Conservation (phyloP, 2,888 invertebrate genomes). For the Pecten maximus region DNA sequence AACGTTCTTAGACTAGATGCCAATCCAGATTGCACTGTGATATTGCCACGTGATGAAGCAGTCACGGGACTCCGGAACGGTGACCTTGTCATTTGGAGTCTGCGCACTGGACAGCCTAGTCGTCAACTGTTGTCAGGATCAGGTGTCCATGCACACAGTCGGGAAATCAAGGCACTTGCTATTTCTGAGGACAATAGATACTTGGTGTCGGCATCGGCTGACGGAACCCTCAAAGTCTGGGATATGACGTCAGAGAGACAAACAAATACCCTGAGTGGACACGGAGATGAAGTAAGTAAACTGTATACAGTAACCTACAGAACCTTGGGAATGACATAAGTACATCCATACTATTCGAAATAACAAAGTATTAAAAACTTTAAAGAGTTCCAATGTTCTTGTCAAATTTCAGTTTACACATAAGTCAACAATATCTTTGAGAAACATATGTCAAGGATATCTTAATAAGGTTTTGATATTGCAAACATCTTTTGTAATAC, state of each 20-base stretch:
- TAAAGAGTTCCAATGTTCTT: no score
- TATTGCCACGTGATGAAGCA: constrained; percentile 81
- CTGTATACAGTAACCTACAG: no score
- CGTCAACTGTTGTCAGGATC: constrained; percentile 77
- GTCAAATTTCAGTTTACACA: no score
- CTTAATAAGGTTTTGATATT: no score
- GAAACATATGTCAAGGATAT: no score
- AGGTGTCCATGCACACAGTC: constrained; percentile 77
- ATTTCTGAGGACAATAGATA: constrained; percentile 79
- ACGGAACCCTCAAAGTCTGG: constrained; percentile 81
- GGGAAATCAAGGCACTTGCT: constrained; percentile 80
- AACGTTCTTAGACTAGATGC: constrained; percentile 80
- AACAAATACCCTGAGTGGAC: constrained; percentile 78
- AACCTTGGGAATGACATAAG: no score
- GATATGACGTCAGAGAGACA: constrained; percentile 80
- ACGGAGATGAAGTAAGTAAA: constrained; percentile 79
- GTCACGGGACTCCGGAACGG: constrained; percentile 82
- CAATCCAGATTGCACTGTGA: constrained; percentile 79
- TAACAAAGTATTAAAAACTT: no score
- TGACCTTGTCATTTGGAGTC: constrained; percentile 81
- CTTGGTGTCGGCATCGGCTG: constrained; percentile 81
- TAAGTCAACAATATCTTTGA: no score
- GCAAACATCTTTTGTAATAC: no score
- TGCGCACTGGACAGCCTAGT: constrained; percentile 78
- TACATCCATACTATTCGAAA: no score